phyloP scores from a whole-genome alignment of 2,888 invertebrate genomes.

The Aphrophora alni region DNA sequence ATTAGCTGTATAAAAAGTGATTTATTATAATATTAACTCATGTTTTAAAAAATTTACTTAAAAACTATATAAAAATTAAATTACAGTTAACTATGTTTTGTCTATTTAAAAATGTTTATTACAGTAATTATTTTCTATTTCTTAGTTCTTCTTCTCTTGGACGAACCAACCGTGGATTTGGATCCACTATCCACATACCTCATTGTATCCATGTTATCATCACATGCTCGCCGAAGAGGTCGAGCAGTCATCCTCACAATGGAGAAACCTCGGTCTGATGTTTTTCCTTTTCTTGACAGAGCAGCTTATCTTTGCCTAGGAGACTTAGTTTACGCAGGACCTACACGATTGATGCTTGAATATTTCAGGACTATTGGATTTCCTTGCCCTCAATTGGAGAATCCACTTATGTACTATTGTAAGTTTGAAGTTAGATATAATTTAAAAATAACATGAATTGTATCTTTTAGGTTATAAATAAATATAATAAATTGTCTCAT shows the following conservation, averaged over 20 bases:
- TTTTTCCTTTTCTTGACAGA: slow-evolving; percentile 92
- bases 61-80: no score
- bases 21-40: no score
- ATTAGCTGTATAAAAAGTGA: no score
- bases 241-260: slow-evolving; percentile 90
- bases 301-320: slow-evolving; percentile 90
- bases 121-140: slow-evolving; percentile 41
- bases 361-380: slow-evolving; percentile 96
- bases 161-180: slow-evolving; percentile 93
- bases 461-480: no score
- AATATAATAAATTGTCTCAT: background rate
- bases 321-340: slow-evolving; percentile 90
- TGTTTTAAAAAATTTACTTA: no score
- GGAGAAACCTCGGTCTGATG: slow-evolving; percentile 90
- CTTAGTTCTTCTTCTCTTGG: slow-evolving; percentile 83
- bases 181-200: slow-evolving; percentile 95
- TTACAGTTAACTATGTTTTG: no score
- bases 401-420: slow-evolving; percentile 98
- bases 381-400: slow-evolving; percentile 95
- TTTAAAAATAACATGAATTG: no score
- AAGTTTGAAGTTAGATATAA: slow-evolving; percentile 58
- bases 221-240: slow-evolving; percentile 79
- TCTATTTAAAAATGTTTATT: no score
- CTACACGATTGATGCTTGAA: slow-evolving; percentile 89
- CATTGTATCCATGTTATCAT: slow-evolving; percentile 91